These are phyloP conservation scores for Drosophila villosipedis DNA, from an alignment of 2,888 invertebrate genomes.

Conservation along the genomic window DNA sequence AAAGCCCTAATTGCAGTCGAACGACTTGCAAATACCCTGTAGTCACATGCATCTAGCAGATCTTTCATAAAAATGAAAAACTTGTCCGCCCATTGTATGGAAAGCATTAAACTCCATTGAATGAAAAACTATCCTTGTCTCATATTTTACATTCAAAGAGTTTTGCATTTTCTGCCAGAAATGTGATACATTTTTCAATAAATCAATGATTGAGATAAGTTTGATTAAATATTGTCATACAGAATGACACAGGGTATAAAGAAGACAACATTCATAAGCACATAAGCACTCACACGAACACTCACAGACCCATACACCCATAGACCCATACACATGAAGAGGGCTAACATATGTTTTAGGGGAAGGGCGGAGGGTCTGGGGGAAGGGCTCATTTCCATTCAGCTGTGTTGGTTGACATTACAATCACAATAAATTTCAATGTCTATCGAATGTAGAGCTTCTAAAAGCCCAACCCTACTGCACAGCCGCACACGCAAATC, in stretches of 20 bases:
- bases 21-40: constrained; percentile 15
- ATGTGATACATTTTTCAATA: background rate
- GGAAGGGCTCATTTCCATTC: constrained; percentile 53
- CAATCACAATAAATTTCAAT: constrained; percentile 77
- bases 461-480: constrained; percentile 34
- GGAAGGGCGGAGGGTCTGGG: background rate
- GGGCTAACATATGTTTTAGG: constrained; percentile 28
- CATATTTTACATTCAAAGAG: background rate
- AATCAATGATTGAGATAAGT: background rate
- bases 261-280: background rate
- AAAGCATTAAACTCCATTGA: background rate
- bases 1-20: background rate
- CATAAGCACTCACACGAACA: background rate
- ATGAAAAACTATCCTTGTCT: background rate
- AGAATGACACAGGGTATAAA: constrained; percentile 13
- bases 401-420: constrained; percentile 61
- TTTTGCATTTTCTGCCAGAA: background rate
- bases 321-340: background rate
- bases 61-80: background rate
- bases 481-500: constrained; percentile 10
- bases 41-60: background rate
- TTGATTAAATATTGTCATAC: background rate
- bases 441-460: constrained; percentile 67
- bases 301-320: background rate
- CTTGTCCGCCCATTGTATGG: background rate